Base-by-base conservation (phyloP, 2,113 vertebrate species). In the Beaufortia kweichowensis region DNA sequence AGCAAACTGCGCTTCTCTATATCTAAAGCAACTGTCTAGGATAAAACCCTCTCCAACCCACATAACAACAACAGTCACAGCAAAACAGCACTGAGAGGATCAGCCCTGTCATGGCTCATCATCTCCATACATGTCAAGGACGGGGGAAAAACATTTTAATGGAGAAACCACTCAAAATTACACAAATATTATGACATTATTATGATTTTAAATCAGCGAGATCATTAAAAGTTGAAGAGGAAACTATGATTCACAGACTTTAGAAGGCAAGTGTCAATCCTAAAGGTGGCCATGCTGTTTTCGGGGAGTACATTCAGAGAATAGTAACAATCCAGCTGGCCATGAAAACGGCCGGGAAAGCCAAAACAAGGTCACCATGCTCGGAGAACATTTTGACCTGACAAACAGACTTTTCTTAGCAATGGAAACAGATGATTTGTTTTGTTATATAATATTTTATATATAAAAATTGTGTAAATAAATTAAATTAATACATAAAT, bases 1-100 rank as follows among this genome's bases (percentile, higher is more conserved):
- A 46, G 31, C 23, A 9, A 46, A 69, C 33, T 62, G 48, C 14
- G 53, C 39, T 46, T 78, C 28, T 57, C 23, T 19, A 19, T 33
- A 77, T 72, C 76, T 74, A 73, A 76, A 77, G 55, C 43, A 29
- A 61, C 48, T 80, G 28, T 28, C 55, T n/a, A 53, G 53, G 62
- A 70, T 69, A 78, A 48, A n/a, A 75, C 48, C 43, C 60, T 64
- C 33, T 39, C 48, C 39, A 64, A 59, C 65, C 26, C 15, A 53
- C 31, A 57, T 59, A 33, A 72, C 6, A 43, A 29, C 65, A 77
- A 39, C 64, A 77, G 33, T 9, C 9, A 43, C 2, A 67, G 76
- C 64, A 81, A 56, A 78, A 77, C 50, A 67, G 80, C 26, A 35
- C 53, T 57, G 21, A 59, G 59, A 64, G 29, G 59, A 64, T 35